Evolutionary conservation across 2,113 vertebrate genomes (phyloP).

Genomic region (Alexandromys fortis): DNA sequence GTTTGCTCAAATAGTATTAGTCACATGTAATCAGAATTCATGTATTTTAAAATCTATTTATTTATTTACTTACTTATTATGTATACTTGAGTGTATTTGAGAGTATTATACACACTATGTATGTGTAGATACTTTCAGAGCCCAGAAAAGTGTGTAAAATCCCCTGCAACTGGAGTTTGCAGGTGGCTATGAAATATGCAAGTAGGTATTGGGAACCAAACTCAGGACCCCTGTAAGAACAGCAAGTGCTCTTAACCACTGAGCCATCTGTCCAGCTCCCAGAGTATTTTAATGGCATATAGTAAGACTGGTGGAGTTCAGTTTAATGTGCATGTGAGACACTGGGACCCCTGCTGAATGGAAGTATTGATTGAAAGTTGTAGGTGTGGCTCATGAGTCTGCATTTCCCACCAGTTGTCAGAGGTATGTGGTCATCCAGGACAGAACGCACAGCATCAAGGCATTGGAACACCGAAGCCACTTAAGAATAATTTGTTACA

Average conservation of each 20-base stretch:
- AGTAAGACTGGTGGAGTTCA: neutral
- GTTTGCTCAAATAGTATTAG: conserved; percentile 50
- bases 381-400: neutral
- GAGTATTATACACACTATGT: neutral
- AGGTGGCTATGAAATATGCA: neutral
- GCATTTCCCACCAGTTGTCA: neutral
- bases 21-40: neutral
- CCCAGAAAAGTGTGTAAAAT: neutral
- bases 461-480: neutral
- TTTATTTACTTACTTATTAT: neutral
- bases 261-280: neutral
- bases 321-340: neutral
- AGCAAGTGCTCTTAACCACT: too few species aligned
- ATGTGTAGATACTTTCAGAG: neutral
- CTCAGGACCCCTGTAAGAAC: neutral
- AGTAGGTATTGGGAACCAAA: neutral
- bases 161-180: neutral
- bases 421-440: neutral
- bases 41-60: neutral
- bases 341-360: neutral
- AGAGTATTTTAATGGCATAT: neutral
- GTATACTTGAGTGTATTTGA: neutral
- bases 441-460: neutral
- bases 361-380: neutral
- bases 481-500: neutral